phyloP scores from a whole-genome alignment of 2,888 invertebrate species.

The Neria commutata region DNA sequence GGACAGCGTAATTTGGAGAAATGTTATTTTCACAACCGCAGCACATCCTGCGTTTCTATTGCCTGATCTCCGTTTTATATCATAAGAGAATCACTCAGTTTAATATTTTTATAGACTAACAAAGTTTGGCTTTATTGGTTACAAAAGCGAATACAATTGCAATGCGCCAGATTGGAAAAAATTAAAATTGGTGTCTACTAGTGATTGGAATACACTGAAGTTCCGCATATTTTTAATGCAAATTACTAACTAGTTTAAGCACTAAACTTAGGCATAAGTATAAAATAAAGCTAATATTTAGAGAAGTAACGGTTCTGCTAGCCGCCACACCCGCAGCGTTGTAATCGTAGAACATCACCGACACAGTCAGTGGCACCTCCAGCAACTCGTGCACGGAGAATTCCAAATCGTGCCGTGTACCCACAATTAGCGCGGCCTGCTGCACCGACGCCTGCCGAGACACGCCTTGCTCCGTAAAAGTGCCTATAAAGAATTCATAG shows the following conservation, averaged over 20 bases:
- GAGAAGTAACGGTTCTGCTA: background rate
- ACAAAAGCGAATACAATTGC: too few species aligned
- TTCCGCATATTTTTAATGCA: background rate
- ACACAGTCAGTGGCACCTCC: slow-evolving; percentile 50
- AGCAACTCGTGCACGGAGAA: slow-evolving; percentile 49
- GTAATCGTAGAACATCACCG: slow-evolving; percentile 53
- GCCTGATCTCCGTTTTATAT: too few species aligned
- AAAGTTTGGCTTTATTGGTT: too few species aligned
- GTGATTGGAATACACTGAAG: background rate
- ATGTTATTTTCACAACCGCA: too few species aligned
- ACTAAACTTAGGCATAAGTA: background rate
- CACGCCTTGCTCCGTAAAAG: slow-evolving; percentile 29
- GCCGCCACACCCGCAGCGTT: background rate
- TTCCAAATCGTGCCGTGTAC: slow-evolving; percentile 52
- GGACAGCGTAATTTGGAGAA: too few species aligned
- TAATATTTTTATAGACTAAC: too few species aligned
- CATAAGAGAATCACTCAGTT: too few species aligned
- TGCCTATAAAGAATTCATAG: slow-evolving; percentile 51
- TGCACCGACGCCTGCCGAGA: slow-evolving; percentile 49
- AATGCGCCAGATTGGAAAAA: too few species aligned
- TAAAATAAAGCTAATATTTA: too few species aligned
- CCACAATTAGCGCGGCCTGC: slow-evolving; percentile 46
- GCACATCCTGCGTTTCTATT: too few species aligned
- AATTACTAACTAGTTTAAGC: background rate
- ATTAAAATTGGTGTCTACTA: too few species aligned